A percentile compares a stretch with the other conserved stretches of the same genome.
These are phyloP conservation scores for Lutjanus erythropterus DNA, from an alignment of 2,113 vertebrate genomes.

Conservation along the genomic window DNA sequence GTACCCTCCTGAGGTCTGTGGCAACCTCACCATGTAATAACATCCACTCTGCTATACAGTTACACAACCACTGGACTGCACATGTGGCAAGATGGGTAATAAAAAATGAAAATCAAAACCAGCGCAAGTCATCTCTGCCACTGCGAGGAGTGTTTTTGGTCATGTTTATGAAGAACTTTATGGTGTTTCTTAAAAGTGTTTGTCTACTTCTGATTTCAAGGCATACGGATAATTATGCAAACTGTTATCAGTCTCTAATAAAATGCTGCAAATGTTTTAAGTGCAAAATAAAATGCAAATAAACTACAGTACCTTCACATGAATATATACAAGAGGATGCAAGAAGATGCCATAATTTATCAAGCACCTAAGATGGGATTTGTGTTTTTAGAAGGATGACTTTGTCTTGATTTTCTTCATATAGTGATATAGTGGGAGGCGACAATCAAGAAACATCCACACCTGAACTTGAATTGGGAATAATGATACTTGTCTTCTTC, in stretches of 20 bases:
- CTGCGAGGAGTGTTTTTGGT: background rate
- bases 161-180: background rate
- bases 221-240: background rate
- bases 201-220: background rate
- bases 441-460: background rate
- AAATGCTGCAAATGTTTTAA: background rate
- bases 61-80: conserved; percentile 58
- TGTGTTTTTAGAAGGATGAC: too few relatives aligned
- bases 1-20: conserved; percentile 63
- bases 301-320: too few relatives aligned
- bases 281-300: background rate
- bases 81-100: conserved; percentile 34
- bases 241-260: background rate
- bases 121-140: background rate
- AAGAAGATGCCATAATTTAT: background rate
- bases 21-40: conserved; percentile 32
- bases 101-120: conserved; percentile 32
- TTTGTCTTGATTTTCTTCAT: too few relatives aligned
- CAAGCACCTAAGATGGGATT: too few relatives aligned
- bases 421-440: background rate
- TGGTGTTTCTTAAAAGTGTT: background rate
- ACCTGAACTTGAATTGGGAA: too few relatives aligned
- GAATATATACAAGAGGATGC: background rate
- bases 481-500: too few relatives aligned
- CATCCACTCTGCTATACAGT: conserved; percentile 33